phyloP scores from a whole-genome alignment of 1,140 invertebrate species.

The Lamellibrachia luymesi region DNA sequence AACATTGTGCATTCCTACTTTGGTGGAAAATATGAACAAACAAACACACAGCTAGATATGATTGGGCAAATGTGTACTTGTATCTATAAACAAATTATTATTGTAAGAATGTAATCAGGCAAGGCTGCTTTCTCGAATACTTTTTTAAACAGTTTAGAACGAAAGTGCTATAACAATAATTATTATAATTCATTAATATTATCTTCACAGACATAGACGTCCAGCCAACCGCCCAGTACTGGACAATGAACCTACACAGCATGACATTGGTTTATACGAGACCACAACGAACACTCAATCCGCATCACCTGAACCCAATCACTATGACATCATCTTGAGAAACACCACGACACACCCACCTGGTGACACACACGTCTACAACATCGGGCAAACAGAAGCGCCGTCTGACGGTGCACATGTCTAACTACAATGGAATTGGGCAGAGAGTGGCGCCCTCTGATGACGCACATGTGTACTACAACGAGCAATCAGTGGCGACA shows the following conservation, averaged over 20 bases:
- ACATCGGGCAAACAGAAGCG: not conserved
- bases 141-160: too few species aligned
- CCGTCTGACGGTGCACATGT: not conserved
- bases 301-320: not conserved
- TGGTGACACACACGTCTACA: not conserved
- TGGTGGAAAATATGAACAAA: too few species aligned
- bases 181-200: too few species aligned
- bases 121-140: too few species aligned
- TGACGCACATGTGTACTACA: not conserved
- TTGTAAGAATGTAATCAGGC: too few species aligned
- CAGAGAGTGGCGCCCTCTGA: too few species aligned
- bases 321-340: not conserved
- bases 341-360: not conserved
- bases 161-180: too few species aligned
- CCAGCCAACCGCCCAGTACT: not conserved
- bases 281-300: not conserved
- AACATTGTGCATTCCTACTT: too few species aligned
- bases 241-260: not conserved
- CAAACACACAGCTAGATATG: too few species aligned
- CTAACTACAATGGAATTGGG: too few species aligned
- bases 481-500: not conserved
- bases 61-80: too few species aligned
- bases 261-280: not conserved
- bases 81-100: too few species aligned
- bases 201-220: not conserved